phyloP scores from a whole-genome alignment of 2,888 invertebrate genomes.

The Coenonympha glycerion region DNA sequence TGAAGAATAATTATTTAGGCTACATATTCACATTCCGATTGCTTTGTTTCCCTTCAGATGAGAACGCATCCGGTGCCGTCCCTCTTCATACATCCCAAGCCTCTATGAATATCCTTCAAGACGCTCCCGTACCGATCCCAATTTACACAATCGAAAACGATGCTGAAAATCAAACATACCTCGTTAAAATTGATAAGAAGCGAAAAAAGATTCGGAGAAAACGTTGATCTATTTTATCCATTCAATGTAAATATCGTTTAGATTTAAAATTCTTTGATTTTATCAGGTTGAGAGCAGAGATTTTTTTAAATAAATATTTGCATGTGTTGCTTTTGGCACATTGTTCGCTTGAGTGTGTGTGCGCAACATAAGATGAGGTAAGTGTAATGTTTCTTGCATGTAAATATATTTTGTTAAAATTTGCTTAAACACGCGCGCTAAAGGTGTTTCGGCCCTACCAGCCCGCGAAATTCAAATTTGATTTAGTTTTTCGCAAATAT shows the following conservation, averaged over 20 bases:
- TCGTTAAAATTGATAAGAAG: slow-evolving; percentile 42
- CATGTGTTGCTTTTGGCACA: slow-evolving; percentile 46
- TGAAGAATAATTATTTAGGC: not conserved
- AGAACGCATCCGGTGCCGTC: slow-evolving; percentile 35
- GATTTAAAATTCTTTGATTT: slow-evolving; percentile 32
- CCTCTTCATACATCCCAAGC: slow-evolving; percentile 59
- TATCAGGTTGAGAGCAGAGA: slow-evolving; percentile 59
- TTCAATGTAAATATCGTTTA: slow-evolving; percentile 40
- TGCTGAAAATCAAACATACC: slow-evolving; percentile 39
- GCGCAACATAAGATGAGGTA: slow-evolving; percentile 25
- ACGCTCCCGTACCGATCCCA: slow-evolving; percentile 31
- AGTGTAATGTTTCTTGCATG: slow-evolving; percentile 31
- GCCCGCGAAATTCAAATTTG: too few species aligned
- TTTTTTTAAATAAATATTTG: slow-evolving; percentile 46
- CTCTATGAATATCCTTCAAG: slow-evolving; percentile 52
- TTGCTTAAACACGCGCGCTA: slow-evolving; percentile 12
- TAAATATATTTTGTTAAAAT: slow-evolving; percentile 21
- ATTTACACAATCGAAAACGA: slow-evolving; percentile 26
- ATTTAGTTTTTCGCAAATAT: too few species aligned
- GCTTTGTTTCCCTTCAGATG: slow-evolving; percentile 44
- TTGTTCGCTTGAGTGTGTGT: slow-evolving; percentile 43
- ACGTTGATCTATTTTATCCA: slow-evolving; percentile 1
- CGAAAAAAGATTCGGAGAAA: slow-evolving; percentile 13
- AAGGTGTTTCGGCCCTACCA: too few species aligned
- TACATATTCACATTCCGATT: slow-evolving; percentile 5